Conservation (phyloP, 1,140 invertebrate genomes). For the Nasonia longicornis region DNA sequence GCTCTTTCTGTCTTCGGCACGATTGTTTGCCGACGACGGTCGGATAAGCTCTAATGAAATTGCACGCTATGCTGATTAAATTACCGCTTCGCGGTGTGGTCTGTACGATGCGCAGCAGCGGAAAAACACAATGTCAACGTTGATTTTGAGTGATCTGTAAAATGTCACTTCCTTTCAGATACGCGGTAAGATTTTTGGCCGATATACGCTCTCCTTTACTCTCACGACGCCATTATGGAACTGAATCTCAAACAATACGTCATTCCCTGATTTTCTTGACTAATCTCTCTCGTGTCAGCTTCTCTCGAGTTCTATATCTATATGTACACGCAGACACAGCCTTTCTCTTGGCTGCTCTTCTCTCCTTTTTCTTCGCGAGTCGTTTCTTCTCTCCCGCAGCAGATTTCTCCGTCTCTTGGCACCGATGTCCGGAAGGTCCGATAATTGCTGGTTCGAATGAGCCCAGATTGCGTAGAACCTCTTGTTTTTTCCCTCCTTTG, state of each 20-base stretch:
- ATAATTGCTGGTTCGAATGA: conserved; percentile 31
- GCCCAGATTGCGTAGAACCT: conserved; percentile 17
- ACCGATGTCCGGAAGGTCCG: neutral
- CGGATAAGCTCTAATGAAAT: neutral
- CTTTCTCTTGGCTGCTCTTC: neutral
- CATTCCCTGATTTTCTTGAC: conserved; percentile 47
- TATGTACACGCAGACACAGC: neutral
- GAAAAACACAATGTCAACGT: too few relatives aligned
- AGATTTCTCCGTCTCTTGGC: neutral
- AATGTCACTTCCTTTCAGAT: neutral
- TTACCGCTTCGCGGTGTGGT: neutral
- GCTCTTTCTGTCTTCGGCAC: neutral
- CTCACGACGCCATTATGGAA: neutral
- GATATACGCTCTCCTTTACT: neutral
- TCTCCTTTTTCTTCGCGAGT: neutral
- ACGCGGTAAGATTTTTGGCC: too few relatives aligned
- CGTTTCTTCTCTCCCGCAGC: too few relatives aligned
- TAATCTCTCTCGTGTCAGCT: neutral
- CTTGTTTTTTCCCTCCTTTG: neutral
- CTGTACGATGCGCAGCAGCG: neutral
- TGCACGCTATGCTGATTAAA: neutral
- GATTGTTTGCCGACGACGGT: neutral
- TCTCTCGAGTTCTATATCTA: neutral
- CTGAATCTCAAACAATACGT: conserved; percentile 48
- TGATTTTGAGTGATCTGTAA: too few relatives aligned